These are phyloP conservation scores for Stenolophus ochropezus DNA, from an alignment of 2,888 invertebrate genomes.

Conservation along the genomic window DNA sequence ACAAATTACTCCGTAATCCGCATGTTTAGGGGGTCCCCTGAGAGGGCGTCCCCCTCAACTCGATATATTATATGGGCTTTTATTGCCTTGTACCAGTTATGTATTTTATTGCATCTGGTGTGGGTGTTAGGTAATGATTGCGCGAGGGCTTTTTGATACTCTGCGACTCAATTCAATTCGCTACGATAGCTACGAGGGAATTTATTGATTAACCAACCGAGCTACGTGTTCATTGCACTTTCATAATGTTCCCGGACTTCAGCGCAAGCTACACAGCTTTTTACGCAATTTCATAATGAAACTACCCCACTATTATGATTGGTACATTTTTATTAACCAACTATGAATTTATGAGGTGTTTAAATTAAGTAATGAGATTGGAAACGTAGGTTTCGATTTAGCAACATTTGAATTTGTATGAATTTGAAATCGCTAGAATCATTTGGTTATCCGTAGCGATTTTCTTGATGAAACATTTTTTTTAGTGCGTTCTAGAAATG, in stretches of 20 bases:
- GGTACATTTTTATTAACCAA: neutral
- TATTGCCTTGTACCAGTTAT: slow-evolving; percentile 71
- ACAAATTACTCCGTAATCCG: slow-evolving; percentile 67
- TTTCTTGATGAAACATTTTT: too few relatives aligned
- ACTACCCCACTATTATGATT: neutral
- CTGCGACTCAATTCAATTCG: slow-evolving; percentile 45
- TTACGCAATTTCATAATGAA: neutral
- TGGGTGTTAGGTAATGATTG: slow-evolving; percentile 53
- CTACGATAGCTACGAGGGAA: slow-evolving; percentile 27
- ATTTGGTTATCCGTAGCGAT: too few relatives aligned
- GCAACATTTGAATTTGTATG: neutral
- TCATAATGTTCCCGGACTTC: neutral
- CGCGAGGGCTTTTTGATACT: slow-evolving; percentile 50
- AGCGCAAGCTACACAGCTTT: neutral
- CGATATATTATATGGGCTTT: slow-evolving; percentile 73
- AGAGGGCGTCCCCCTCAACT: slow-evolving; percentile 64
- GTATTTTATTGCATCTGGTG: slow-evolving; percentile 56
- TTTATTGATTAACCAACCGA: slow-evolving; percentile 38
- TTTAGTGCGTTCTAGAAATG: too few relatives aligned
- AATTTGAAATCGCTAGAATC: too few relatives aligned
- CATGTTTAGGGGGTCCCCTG: slow-evolving; percentile 55
- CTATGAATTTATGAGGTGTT: neutral
- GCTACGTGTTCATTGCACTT: slow-evolving; percentile 32
- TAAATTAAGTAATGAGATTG: neutral
- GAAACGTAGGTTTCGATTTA: neutral